These are phyloP conservation scores for Lanius ludovicianus DNA, from an alignment of 2,113 vertebrate species.

Conservation along the genomic window DNA sequence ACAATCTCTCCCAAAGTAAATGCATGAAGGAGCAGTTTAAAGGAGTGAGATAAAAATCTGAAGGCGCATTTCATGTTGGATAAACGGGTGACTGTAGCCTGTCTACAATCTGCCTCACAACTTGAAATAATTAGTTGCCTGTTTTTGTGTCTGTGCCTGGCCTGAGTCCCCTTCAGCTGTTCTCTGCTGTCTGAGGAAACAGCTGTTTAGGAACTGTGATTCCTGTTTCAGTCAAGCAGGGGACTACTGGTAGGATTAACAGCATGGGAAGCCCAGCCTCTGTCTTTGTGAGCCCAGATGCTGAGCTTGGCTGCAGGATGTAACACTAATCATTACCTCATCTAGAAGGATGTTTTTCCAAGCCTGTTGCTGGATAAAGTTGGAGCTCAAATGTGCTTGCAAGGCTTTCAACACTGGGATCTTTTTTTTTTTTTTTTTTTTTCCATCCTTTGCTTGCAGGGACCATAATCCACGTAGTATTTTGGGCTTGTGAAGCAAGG, in stretches of 20 bases:
- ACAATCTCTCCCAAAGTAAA: background rate
- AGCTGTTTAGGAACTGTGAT: constrained; percentile 37
- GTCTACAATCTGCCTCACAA: background rate
- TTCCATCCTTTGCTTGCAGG: background rate
- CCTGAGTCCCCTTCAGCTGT: constrained; percentile 37
- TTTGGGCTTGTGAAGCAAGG: background rate
- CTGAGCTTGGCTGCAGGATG: constrained; percentile 33
- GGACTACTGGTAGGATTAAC: constrained; percentile 37
- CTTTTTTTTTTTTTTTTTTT: background rate
- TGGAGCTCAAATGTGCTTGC: background rate
- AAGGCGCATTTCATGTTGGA: background rate
- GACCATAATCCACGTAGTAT: background rate
- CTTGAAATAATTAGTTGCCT: background rate
- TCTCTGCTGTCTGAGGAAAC: background rate
- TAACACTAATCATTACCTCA: constrained; percentile 24
- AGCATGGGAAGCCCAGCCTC: background rate
- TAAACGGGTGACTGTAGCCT: background rate
- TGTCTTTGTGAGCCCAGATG: constrained; percentile 31
- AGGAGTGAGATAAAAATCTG: background rate
- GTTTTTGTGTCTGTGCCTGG: background rate
- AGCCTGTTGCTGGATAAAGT: background rate
- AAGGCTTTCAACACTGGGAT: background rate
- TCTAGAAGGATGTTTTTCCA: constrained; percentile 37
- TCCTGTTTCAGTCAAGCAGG: constrained; percentile 26
- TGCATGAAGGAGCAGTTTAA: background rate